Evolutionary conservation across 2,888 invertebrate species (phyloP), one percentile per base, ranked within the genome.

Genomic region (Abscondita cerata): DNA sequence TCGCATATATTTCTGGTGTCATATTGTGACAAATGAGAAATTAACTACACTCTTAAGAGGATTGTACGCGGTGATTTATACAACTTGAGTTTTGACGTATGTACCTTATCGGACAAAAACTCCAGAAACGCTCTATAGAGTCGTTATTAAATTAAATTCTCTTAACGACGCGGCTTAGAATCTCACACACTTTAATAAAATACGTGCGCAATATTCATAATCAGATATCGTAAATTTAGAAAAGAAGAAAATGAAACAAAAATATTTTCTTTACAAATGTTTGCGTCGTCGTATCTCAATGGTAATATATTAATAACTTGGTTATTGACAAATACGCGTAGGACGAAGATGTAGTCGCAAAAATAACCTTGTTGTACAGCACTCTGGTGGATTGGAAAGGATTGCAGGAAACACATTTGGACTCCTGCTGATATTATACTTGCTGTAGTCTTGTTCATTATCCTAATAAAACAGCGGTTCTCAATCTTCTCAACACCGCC

Each of bases 301-400:
- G 67, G 62, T 64, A 65, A 68, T 66, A 68, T 67, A 67, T 70
- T 68, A 68, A 70, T 70, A 68, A 70, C 62, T 65, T 61, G 62
- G 60, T 68, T 61, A 70, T 68, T 65, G 70, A 66, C 68, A 66
- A 67, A 53, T 40, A 48, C 19, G 68, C 68, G 69, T 69, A 64
- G 69, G 69, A 11, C 46, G 66, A 58, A 55, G 58, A 67, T 67
- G 63, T 59, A 61, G 66, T 57, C 62, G 55, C 51, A 57, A 65
- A 58, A 59, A 66, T 66, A 52, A 63, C 54, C 56, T 52, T 62
- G 59, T 56, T 57, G 55, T 52, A 65, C 61, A 65, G 58, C 55
- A 55, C 61, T 62, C 52, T 62, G 51, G 54, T 51, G 52, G 59
- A 57, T 51, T 41, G 51, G 55, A 46, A n/a, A 44, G 44, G 18